Evolutionary conservation across 2,113 vertebrate genomes (phyloP), one percentile per base, ranked within the genome.

Genomic region (Pao palembangensis): DNA sequence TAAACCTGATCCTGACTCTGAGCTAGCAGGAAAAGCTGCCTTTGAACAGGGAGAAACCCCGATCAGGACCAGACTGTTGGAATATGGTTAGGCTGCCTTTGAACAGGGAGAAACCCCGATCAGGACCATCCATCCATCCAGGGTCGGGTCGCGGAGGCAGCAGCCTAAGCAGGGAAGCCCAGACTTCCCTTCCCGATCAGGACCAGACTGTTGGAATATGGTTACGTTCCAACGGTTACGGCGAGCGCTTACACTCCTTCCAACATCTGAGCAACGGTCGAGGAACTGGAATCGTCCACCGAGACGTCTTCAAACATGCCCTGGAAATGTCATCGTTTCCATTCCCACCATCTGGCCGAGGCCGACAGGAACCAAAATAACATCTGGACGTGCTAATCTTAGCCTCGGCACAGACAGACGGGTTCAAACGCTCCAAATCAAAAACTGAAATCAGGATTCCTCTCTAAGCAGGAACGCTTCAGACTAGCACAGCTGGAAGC

Each of bases 381-480:
- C 69, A 78, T 84, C 67, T 81, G 75, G 64, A 78, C 66, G n/a
- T 48, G 59, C 74, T 76, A 71, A 82, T 69, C 86, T 80, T 76
- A 80, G 75, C 65, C 42, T 43, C 34, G 21, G 21, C n/a, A n/a
- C 17, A 12, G 48, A 55, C 64, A 60, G 63, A 80, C n/a, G n/a
- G n/a, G n/a, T n/a, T 71, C 61, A 71, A 63, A 25, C 60, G 52
- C 73, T 80, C 74, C 48, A 42, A 31, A 69, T 59, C n/a, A 63
- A 69, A 64, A 55, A 44, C n/a, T 51, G 48, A 66, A 52, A 28
- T 6, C 1, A 28, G 25, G 25, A 28, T 6, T 7, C 23, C 5
- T 25, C 23, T 25, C 23, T 5, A 25, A 51, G 69, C 62, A 5
- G 56, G 61, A 55, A 53, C 57, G 42, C 43, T 46, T 15, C 54